These are phyloP conservation scores for Oligia latruncula DNA, from an alignment of 2,888 invertebrate species.

Conservation along the genomic window DNA sequence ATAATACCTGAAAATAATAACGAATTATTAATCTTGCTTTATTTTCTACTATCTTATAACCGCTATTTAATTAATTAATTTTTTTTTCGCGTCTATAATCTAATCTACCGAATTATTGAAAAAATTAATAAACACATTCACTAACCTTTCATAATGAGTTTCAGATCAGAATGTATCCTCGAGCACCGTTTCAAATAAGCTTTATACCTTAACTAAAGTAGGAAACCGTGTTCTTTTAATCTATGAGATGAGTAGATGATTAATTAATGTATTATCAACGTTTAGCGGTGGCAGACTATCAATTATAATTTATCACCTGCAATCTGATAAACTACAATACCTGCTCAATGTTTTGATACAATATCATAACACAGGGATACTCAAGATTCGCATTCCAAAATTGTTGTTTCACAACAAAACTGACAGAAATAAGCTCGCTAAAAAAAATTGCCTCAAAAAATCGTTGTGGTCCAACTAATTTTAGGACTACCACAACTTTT, in stretches of 20 bases:
- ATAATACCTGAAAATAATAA: constrained; percentile 67
- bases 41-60: background rate
- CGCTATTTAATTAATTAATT: background rate
- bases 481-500: background rate
- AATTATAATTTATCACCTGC: constrained; percentile 57
- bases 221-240: constrained; percentile 63
- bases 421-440: too few species aligned
- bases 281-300: constrained; percentile 57
- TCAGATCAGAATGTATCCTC: constrained; percentile 47
- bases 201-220: constrained; percentile 63
- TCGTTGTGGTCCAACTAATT: background rate
- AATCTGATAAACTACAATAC: constrained; percentile 52
- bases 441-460: too few species aligned
- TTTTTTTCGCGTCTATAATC: background rate
- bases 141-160: constrained; percentile 66
- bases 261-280: constrained; percentile 49
- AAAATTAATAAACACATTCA: constrained; percentile 3
- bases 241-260: constrained; percentile 62
- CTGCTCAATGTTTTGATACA: constrained; percentile 39
- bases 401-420: background rate
- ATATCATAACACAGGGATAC: constrained; percentile 26
- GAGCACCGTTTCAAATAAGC: constrained; percentile 34
- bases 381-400: constrained; percentile 32
- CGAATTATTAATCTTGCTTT: background rate
- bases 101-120: constrained; percentile 11